Base-by-base conservation (phyloP, 2,113 vertebrate species). In the Proteles cristata region DNA sequence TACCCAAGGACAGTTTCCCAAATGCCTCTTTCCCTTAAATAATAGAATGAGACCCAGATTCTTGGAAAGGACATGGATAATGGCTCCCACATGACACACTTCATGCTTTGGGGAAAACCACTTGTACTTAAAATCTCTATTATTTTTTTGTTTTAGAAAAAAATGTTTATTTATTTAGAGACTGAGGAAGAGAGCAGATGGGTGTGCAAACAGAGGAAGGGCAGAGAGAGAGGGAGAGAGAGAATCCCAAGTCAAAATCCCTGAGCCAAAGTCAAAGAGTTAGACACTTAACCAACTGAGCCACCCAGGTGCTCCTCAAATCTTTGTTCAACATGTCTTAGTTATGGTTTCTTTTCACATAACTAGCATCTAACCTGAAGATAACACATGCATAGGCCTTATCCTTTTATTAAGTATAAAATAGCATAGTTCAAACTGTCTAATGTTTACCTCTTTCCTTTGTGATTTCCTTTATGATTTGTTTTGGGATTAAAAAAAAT, bases 391-490 rank as follows among this genome's bases (percentile, higher is more conserved):
- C 15, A 74, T 14, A 96, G 71, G 35, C 9, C 43, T 21, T 63
- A 43, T 92, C 31, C 14, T 96, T 90, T 50, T 88, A 63, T 63
- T 83, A 11, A 55, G 55, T 53, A 69, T n/a, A 96, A 90, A 93
- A 85, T 33, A 91, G 65, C 88, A 48, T 68, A 79, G 11, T 39
- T 69, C 43, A 83, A 91, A 53, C 6, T 77, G 25, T 21, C 61
- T 19, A 39, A 7, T 26, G 16, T 94, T 84, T 71, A 39, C 33
- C 11, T 88, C 28, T 45, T 84, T 73, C 0, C 3, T 39, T 39
- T 39, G 39, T 84, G 28, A 63, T 90, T 96, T 83, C 55, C 80
- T 94, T 63, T 83, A 7, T 86, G 66, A 81, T 84, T 77, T 83
- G 25, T 55, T 92, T 73, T 14, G 4, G 17, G 48, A 65, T 79